A percentile compares a stretch with the other conserved stretches of the same genome.
Evolutionary conservation across 1,140 invertebrate species (phyloP).

Genomic region (Metopolophium dirhodum): DNA sequence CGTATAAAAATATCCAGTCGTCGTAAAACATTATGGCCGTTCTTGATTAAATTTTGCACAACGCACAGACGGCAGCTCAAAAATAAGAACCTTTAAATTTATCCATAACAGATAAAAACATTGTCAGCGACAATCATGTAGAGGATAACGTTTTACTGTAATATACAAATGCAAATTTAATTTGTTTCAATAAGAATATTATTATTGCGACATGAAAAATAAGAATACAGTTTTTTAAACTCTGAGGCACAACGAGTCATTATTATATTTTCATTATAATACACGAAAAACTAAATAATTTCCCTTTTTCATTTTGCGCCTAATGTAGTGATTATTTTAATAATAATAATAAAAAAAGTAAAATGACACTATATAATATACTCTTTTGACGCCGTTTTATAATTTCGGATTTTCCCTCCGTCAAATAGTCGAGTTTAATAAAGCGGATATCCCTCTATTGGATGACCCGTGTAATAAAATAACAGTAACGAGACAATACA

Average conservation of each 20-base stretch:
- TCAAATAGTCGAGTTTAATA: conserved; percentile 4
- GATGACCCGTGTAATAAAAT: conserved; percentile 9
- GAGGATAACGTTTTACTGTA: neutral
- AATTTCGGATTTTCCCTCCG: neutral
- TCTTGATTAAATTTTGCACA: conserved; percentile 33
- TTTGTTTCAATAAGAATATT: conserved; percentile 39
- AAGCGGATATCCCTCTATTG: conserved; percentile 9
- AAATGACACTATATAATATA: neutral
- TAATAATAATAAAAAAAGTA: conserved; percentile 13
- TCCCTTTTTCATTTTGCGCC: neutral
- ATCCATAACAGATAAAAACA: conserved; percentile 5
- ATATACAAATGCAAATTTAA: conserved; percentile 30
- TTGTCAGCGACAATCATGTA: neutral
- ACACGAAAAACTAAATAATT: neutral
- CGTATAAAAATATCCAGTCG: neutral
- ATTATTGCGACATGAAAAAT: neutral
- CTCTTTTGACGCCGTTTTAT: neutral
- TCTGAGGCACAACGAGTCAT: neutral
- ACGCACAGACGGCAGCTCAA: neutral
- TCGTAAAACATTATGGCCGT: conserved; percentile 31
- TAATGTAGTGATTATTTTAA: neutral
- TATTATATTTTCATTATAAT: neutral
- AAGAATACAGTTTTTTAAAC: neutral
- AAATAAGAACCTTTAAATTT: conserved; percentile 24
- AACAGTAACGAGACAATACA: neutral